Evolutionary conservation across 2,888 invertebrate genomes (phyloP).

Genomic region (Eulithis testata): DNA sequence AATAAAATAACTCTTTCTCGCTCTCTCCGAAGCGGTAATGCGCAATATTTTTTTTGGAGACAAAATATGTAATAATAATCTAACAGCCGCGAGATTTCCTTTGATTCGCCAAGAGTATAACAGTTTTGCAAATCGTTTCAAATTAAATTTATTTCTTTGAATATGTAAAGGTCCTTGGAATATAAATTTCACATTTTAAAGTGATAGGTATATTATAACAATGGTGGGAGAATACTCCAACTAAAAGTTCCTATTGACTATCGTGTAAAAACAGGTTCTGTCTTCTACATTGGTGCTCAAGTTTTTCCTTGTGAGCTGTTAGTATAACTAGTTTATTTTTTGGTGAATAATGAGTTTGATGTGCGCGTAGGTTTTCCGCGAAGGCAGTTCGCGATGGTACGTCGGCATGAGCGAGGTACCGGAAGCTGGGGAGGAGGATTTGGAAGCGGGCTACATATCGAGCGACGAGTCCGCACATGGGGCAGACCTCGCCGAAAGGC

Average conservation of each 20-base stretch:
- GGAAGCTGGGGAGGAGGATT: constrained; percentile 74
- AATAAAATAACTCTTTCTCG: constrained; percentile 22
- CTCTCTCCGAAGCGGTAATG: constrained; percentile 20
- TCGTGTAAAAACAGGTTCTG: not conserved
- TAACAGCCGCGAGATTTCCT: not conserved
- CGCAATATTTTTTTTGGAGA: not conserved
- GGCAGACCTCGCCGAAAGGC: constrained; percentile 73
- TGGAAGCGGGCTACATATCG: constrained; percentile 78
- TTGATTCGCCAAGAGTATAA: not conserved
- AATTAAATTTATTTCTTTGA: not conserved
- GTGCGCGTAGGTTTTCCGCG: constrained; percentile 54
- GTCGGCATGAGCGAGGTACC: constrained; percentile 69
- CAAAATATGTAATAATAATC: too few relatives aligned
- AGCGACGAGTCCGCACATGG: constrained; percentile 83
- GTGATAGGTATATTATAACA: not conserved
- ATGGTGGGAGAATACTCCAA: not conserved
- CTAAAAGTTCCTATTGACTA: not conserved
- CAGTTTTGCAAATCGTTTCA: not conserved
- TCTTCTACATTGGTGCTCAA: not conserved
- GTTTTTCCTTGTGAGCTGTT: not conserved
- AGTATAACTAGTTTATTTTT: too few relatives aligned
- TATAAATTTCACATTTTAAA: not conserved
- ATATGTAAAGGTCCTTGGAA: not conserved
- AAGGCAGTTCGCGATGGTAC: constrained; percentile 72
- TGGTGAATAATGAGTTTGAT: not conserved